Evolutionary conservation across 2,888 invertebrate genomes (phyloP).

Genomic region (Opisthograptis luteolata): DNA sequence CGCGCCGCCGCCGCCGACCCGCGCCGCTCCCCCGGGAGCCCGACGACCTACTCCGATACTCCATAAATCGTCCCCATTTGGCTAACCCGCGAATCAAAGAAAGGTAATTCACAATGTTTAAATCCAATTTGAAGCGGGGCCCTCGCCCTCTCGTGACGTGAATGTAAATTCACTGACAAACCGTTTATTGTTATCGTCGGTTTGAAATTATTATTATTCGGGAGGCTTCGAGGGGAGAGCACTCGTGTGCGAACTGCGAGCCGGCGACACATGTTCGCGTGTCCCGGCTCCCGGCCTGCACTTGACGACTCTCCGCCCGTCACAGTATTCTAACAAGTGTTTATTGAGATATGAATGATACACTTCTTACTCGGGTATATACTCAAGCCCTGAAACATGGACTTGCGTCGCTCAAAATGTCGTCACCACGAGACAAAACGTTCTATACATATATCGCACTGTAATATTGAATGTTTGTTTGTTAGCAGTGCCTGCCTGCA

Average conservation of each 20-base stretch:
- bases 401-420: no score
- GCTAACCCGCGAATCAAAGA: slow-evolving; percentile 80
- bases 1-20: slow-evolving; percentile 34
- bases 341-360: not conserved
- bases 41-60: slow-evolving; percentile 47
- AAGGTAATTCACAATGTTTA: slow-evolving; percentile 81
- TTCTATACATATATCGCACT: no score
- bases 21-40: slow-evolving; percentile 37
- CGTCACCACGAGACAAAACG: no score
- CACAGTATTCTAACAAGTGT: slow-evolving; percentile 7
- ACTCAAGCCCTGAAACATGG: no score
- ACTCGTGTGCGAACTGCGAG: slow-evolving; percentile 24
- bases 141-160: slow-evolving; percentile 48
- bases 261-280: slow-evolving; percentile 23
- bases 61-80: slow-evolving; percentile 80
- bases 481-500: no score
- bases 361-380: not conserved
- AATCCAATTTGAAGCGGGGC: slow-evolving; percentile 71
- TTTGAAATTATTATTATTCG: slow-evolving; percentile 31
- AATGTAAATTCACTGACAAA: slow-evolving; percentile 53
- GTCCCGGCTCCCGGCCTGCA: not conserved
- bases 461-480: no score
- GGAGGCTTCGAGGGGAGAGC: slow-evolving; percentile 25
- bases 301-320: not conserved
- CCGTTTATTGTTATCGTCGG: slow-evolving; percentile 49